A percentile compares a stretch with the other conserved stretches of the same genome.
Conservation (phyloP, 2,888 invertebrate species). For the Lycocerus yunnanus region DNA sequence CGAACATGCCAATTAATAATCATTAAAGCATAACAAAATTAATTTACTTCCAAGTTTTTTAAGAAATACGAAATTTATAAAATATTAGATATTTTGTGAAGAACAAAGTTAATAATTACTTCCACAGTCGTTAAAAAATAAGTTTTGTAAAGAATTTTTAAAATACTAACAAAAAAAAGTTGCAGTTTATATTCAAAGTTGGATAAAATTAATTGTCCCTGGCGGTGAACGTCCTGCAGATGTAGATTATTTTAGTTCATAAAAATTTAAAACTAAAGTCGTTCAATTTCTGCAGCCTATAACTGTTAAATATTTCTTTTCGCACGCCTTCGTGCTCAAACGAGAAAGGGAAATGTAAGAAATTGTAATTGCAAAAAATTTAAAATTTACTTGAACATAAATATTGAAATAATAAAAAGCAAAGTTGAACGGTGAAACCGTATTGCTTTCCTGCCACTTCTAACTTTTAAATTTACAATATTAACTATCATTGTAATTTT, state of each 20-base stretch:
- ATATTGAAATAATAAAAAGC: constrained; percentile 8
- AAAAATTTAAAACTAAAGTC: constrained; percentile 12
- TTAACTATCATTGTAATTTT: background rate
- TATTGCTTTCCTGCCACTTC: background rate
- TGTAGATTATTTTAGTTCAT: constrained; percentile 17
- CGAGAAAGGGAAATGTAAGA: background rate
- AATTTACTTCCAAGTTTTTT: background rate
- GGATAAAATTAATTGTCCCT: constrained; percentile 13
- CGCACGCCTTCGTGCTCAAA: background rate
- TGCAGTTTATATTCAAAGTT: background rate
- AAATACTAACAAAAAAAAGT: background rate
- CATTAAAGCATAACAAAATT: background rate
- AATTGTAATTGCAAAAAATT: constrained; percentile 14
- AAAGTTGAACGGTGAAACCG: background rate
- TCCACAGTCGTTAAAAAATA: background rate
- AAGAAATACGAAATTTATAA: background rate
- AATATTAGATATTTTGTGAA: background rate
- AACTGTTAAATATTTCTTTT: background rate
- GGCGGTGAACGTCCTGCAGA: constrained; percentile 15
- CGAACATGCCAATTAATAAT: background rate
- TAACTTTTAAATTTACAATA: background rate
- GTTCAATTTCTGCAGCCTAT: background rate
- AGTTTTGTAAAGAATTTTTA: background rate
- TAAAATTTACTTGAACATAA: constrained; percentile 12
- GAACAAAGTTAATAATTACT: background rate